Evolutionary conservation across 1,140 invertebrate genomes (phyloP).

Genomic region (Formica exsecta): DNA sequence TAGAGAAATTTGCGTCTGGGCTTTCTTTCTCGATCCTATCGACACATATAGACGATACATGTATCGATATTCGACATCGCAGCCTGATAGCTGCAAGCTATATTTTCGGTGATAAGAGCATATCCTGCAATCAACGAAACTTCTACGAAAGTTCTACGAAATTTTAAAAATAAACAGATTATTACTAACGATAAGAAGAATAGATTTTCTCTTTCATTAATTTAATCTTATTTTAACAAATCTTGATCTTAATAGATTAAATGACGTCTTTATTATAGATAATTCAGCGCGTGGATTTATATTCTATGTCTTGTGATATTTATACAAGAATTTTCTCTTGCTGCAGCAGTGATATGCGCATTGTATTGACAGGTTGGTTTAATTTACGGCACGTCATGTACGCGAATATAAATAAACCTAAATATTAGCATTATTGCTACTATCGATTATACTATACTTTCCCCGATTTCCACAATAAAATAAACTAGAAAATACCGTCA

Average conservation of each 20-base stretch:
- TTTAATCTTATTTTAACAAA: not conserved
- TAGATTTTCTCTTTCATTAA: not conserved
- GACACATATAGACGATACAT: not conserved
- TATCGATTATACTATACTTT: slow-evolving; percentile 39
- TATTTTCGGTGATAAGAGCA: not conserved
- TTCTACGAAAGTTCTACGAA: not conserved
- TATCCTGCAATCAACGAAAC: not conserved
- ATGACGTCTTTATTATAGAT: not conserved
- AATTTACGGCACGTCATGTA: not conserved
- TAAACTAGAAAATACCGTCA: slow-evolving; percentile 12
- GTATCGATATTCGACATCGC: not conserved
- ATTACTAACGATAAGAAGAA: not conserved
- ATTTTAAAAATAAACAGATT: not conserved
- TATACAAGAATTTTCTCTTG: not conserved
- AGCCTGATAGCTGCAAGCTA: not conserved
- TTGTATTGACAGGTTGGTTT: not conserved
- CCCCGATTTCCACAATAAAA: slow-evolving; percentile 69
- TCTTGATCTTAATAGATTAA: not conserved
- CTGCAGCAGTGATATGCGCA: not conserved
- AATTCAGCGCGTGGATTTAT: not conserved
- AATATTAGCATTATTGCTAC: not conserved
- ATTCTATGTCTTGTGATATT: not conserved
- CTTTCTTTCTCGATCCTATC: slow-evolving; percentile 49
- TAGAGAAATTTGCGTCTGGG: slow-evolving; percentile 76
- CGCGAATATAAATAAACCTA: slow-evolving; percentile 18